Percentiles rank a stretch among this genome's conserved stretches.
These are phyloP conservation scores for Gallinago stenura DNA, from an alignment of 2,797 vertebrate genomes.

Conservation along the genomic window DNA sequence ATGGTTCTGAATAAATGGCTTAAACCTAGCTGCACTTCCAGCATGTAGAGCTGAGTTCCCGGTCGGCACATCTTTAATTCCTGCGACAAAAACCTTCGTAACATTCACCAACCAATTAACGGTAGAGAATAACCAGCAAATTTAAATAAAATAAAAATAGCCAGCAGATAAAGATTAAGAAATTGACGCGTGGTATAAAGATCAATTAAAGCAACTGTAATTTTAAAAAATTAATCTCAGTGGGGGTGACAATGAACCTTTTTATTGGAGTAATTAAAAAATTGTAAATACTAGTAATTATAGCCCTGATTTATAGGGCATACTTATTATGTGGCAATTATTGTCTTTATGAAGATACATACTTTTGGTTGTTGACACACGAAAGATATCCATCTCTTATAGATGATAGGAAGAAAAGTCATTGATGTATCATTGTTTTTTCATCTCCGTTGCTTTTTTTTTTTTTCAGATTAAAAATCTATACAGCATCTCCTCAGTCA, in stretches of 20 bases:
- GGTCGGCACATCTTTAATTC: neutral
- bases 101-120: neutral
- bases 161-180: neutral
- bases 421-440: neutral
- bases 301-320: neutral
- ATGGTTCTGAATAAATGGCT: neutral
- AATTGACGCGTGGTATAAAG: neutral
- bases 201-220: neutral
- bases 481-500: slow-evolving; percentile 75
- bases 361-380: neutral
- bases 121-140: neutral
- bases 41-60: neutral
- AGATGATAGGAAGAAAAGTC: neutral
- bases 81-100: neutral
- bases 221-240: neutral
- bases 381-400: neutral
- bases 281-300: neutral
- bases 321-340: neutral
- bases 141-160: neutral
- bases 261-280: neutral
- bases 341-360: neutral
- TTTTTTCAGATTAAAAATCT: slow-evolving; percentile 90
- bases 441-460: neutral
- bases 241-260: neutral
- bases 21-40: neutral